Conservation (phyloP, 2,797 vertebrate species). For the Anguilla megastoma region DNA sequence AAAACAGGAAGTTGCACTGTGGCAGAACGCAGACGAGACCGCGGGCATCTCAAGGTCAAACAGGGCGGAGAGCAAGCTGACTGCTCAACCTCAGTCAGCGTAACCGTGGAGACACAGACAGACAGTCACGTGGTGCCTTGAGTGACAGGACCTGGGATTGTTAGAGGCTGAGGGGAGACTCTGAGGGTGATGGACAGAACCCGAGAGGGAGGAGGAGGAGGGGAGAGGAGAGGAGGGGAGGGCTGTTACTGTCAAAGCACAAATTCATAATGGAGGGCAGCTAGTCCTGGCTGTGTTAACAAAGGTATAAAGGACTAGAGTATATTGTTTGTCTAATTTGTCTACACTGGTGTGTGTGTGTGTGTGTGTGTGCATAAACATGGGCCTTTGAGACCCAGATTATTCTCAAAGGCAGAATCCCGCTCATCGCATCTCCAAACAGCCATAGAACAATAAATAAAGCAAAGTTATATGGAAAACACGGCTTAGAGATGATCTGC, state of each 20-base stretch:
- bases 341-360: not conserved
- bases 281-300: not conserved
- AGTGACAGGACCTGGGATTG: slow-evolving; percentile 5
- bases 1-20: not conserved
- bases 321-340: not conserved
- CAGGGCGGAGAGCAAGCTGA: not conserved
- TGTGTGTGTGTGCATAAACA: not conserved
- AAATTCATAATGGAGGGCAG: not conserved
- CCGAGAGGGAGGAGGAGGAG: not conserved
- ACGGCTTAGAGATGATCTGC: not conserved
- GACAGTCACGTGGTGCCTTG: not conserved
- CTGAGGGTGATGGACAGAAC: not conserved
- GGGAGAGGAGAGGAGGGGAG: not conserved
- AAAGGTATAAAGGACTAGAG: not conserved
- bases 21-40: not conserved
- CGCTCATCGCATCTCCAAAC: not conserved
- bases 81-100: not conserved
- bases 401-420: not conserved
- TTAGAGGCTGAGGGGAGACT: not conserved
- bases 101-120: slow-evolving; percentile 12
- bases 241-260: not conserved
- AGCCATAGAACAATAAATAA: not conserved
- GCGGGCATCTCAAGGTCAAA: not conserved
- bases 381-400: not conserved
- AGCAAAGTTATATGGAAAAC: not conserved